Evolutionary conservation across 2,113 vertebrate species (phyloP), one percentile per base, ranked within the genome.

Genomic region (Panthera uncia): DNA sequence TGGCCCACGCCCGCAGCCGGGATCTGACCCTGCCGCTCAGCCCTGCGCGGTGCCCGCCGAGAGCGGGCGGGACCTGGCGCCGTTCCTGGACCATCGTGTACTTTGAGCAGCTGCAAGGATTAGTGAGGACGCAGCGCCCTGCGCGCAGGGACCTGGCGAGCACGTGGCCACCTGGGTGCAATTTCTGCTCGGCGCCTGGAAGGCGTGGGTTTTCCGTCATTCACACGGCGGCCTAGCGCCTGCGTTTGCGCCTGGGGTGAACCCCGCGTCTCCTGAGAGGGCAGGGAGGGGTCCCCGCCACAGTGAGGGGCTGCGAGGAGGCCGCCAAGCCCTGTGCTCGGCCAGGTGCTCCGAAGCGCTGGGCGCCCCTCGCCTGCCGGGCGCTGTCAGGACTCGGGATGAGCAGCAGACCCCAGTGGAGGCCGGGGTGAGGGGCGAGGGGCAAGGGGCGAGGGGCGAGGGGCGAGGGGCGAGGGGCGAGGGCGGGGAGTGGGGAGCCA

Each of bases 31-130:
- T 1, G 16, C 7, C 5, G 12, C 86, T 18, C 45, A 21, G 69
- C 69, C 29, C 50, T 4, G 7, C 8, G 0, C 8, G 1, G 23
- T 9, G 50, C 7, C 50, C 31, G 0, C 33, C 8, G 23, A 36
- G 13, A 13, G 11, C 1, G 0, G 21, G 3, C 10, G 15, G 41
- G 45, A 29, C 29, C 21, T 80, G 45, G 21, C 25, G 8, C 15
- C 3, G 3, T 50, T n/a, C 73, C 31, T 1, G 23, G 13, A 25
- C n/a, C 14, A 4, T 5, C 8, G 16, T 18, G 38, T 78, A 90
- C 55, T 48, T 48, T 91, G 50, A 91, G 89, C 76, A 68, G 61
- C 41, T 68, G 45, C 12, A 41, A 52, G 63, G 38, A 36, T 91
- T 7, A 68, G 33, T 0, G 33, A 80, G 76, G 48, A 80, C 1